phyloP scores from a whole-genome alignment of 2,113 vertebrate species.

The Paracanthobrama guichenoti region DNA sequence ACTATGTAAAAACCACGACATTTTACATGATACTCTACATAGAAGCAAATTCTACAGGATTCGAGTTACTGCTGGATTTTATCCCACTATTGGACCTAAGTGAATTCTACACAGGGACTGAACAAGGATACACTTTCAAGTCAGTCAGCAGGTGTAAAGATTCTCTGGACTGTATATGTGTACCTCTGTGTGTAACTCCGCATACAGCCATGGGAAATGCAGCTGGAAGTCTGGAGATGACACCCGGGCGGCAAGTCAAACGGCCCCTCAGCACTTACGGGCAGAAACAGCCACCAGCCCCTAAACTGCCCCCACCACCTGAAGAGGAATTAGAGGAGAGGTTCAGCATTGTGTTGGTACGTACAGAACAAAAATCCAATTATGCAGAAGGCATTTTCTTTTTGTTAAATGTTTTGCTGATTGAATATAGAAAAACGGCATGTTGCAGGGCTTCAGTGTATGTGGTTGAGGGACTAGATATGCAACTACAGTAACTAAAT shows the following conservation, averaged over 20 bases:
- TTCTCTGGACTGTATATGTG: conserved; percentile 22
- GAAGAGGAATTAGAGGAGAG: conserved; percentile 83
- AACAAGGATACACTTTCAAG: background rate
- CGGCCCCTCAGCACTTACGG: conserved; percentile 37
- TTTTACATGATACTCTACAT: background rate
- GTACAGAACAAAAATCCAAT: conserved; percentile 52
- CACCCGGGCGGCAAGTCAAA: conserved; percentile 64
- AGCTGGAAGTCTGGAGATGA: conserved; percentile 78
- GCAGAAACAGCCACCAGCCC: conserved; percentile 57
- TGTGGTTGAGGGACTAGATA: background rate
- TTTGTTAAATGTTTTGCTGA: background rate
- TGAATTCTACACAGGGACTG: background rate
- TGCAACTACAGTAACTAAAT: background rate
- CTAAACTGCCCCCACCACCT: conserved; percentile 79
- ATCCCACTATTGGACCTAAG: background rate
- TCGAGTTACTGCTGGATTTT: background rate
- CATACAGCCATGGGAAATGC: conserved; percentile 82
- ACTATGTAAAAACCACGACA: background rate
- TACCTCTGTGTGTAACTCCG: conserved; percentile 39
- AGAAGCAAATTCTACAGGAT: background rate
- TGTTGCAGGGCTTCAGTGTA: background rate
- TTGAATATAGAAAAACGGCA: background rate
- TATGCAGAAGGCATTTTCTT: background rate
- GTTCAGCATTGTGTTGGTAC: conserved; percentile 83
- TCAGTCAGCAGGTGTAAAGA: background rate